These are phyloP conservation scores for Theretra japonica DNA, from an alignment of 2,888 invertebrate species.

Conservation along the genomic window DNA sequence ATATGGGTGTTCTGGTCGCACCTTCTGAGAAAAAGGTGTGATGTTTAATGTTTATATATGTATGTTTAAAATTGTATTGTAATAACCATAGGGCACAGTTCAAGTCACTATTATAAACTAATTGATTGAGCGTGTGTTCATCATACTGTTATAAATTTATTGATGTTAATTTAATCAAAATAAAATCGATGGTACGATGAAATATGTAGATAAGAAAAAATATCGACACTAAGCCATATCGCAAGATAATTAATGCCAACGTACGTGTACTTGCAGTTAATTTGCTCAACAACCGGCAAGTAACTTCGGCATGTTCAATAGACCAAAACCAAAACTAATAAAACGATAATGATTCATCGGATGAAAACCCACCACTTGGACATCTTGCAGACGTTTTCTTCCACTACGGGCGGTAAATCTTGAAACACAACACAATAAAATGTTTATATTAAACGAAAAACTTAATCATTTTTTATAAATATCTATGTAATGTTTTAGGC, in stretches of 20 bases:
- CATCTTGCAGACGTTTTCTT: slow-evolving; percentile 27
- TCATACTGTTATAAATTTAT: neutral
- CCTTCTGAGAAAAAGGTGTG: too few relatives aligned
- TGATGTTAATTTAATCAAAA: neutral
- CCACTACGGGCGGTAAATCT: neutral
- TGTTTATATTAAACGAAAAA: slow-evolving; percentile 10
- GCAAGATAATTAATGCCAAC: neutral
- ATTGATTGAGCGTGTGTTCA: neutral
- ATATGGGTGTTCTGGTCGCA: too few relatives aligned
- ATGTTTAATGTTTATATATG: neutral
- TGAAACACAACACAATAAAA: neutral
- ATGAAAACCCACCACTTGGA: slow-evolving; percentile 29
- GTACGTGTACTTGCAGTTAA: slow-evolving; percentile 17
- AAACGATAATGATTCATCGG: neutral
- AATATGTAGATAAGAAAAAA: neutral
- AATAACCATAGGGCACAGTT: too few relatives aligned
- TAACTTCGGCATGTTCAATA: slow-evolving; percentile 14
- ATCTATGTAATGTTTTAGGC: slow-evolving; percentile 4
- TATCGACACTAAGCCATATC: neutral
- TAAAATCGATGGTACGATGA: neutral
- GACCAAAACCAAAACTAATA: slow-evolving; percentile 5
- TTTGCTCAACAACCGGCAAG: slow-evolving; percentile 18
- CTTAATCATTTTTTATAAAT: slow-evolving; percentile 19
- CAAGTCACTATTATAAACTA: neutral
- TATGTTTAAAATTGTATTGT: neutral